Evolutionary conservation across 2,797 vertebrate genomes (phyloP).

Genomic region (Pampus argenteus): DNA sequence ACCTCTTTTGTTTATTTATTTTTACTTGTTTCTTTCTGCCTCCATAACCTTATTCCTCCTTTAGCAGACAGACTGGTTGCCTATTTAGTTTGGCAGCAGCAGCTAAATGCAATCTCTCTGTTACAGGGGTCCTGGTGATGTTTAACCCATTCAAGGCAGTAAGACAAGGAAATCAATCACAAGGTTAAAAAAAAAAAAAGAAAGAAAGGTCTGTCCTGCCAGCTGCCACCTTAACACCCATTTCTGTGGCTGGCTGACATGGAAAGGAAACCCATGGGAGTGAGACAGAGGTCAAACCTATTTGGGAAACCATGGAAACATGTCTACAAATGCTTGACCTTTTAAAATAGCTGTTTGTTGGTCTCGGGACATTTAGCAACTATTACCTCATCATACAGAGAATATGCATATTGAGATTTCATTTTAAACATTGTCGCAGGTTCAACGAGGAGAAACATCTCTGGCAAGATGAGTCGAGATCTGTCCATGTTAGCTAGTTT

Average conservation of each 20-base stretch:
- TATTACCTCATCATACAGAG: slow-evolving; percentile 2
- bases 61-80: slow-evolving; percentile 73
- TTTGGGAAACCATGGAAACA: slow-evolving; percentile 60
- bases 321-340: slow-evolving; percentile 54
- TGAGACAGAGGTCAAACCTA: slow-evolving; percentile 66
- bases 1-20: slow-evolving; percentile 4
- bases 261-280: slow-evolving; percentile 53
- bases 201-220: slow-evolving; percentile 41
- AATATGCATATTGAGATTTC: background rate
- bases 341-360: slow-evolving; percentile 33
- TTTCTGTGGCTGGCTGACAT: slow-evolving; percentile 50
- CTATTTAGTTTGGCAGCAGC: slow-evolving; percentile 78
- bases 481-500: background rate
- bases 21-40: slow-evolving; percentile 16
- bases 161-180: slow-evolving; percentile 78
- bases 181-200: slow-evolving; percentile 26
- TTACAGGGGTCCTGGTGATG: slow-evolving; percentile 65
- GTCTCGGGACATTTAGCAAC: slow-evolving; percentile 19
- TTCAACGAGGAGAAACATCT: background rate
- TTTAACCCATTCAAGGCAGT: slow-evolving; percentile 77
- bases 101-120: slow-evolving; percentile 79
- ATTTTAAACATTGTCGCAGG: background rate
- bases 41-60: slow-evolving; percentile 19
- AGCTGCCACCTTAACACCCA: slow-evolving; percentile 55
- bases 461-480: background rate